Evolutionary conservation across 2,113 vertebrate genomes (phyloP).

Genomic region (Pomatostomus ruficeps): DNA sequence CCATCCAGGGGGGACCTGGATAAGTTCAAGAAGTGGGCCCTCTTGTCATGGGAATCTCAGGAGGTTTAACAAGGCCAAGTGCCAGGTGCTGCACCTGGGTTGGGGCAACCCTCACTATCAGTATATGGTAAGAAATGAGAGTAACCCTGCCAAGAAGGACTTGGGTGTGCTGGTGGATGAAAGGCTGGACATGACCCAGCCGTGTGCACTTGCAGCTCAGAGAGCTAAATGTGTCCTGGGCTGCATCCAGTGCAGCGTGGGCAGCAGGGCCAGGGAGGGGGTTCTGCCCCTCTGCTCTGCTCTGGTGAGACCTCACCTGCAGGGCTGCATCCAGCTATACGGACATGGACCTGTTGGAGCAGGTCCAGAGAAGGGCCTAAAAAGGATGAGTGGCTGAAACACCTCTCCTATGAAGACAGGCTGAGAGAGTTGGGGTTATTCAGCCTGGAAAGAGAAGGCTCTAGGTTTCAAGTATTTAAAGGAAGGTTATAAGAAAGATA

Average conservation of each 20-base stretch:
- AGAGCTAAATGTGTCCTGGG: neutral
- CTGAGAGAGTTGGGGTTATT: neutral
- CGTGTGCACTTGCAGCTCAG: neutral
- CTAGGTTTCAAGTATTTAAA: neutral
- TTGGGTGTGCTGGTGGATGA: fast-evolving
- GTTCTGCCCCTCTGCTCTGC: neutral
- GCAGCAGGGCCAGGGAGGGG: neutral
- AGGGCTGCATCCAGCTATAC: fast-evolving
- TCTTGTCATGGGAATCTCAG: neutral
- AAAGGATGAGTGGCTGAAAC: neutral
- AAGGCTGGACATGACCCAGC: neutral
- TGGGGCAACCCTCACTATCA: neutral
- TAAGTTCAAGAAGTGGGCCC: neutral
- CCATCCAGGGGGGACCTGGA: neutral
- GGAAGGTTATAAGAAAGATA: neutral
- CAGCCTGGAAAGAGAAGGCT: neutral
- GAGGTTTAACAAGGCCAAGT: neutral
- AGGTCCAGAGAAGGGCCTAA: neutral
- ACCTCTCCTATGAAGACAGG: neutral
- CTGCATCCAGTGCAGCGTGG: neutral
- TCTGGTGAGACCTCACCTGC: neutral
- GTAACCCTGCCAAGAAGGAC: fast-evolving
- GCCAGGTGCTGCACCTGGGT: neutral
- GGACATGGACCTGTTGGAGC: neutral
- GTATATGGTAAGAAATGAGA: neutral